A percentile compares a stretch with the other conserved stretches of the same genome.
These are phyloP conservation scores for Perognathus longimembris DNA, from an alignment of 2,113 vertebrate species.

Conservation along the genomic window DNA sequence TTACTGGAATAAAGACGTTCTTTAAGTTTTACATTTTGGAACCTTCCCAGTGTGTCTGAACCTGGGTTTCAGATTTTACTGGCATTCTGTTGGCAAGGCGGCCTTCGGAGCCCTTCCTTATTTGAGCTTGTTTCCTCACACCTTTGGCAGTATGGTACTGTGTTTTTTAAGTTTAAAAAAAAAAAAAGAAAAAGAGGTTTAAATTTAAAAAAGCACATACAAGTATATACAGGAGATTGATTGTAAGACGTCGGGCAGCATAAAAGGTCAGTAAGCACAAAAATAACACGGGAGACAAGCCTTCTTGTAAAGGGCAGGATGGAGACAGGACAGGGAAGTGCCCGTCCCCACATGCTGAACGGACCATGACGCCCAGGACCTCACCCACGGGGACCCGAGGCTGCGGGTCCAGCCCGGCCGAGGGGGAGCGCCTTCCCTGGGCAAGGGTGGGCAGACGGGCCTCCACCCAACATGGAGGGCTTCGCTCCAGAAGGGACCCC, in stretches of 20 bases:
- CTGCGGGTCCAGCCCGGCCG: fast-evolving
- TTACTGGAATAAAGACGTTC: conserved; percentile 87
- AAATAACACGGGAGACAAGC: conserved; percentile 69
- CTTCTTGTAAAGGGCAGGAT: conserved; percentile 34
- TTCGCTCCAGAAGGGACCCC: neutral
- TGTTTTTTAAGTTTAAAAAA: conserved; percentile 79
- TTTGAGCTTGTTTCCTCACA: conserved; percentile 87
- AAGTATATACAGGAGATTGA: conserved; percentile 78
- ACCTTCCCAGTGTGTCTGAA: conserved; percentile 86
- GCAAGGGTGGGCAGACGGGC: fast-evolving
- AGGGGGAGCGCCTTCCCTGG: fast-evolving
- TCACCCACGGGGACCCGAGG: neutral
- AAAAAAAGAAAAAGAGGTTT: conserved; percentile 43
- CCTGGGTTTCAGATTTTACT: conserved; percentile 87
- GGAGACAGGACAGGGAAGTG: conserved; percentile 1
- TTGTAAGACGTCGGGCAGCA: conserved; percentile 78
- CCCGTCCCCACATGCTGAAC: fast-evolving
- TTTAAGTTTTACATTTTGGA: conserved; percentile 87
- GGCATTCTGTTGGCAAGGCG: conserved; percentile 87
- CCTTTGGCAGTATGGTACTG: conserved; percentile 84
- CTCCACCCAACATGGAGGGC: fast-evolving
- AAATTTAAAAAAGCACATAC: conserved; percentile 76
- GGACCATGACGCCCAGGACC: fast-evolving
- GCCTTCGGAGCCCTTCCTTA: conserved; percentile 83
- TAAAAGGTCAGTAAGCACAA: conserved; percentile 71